Evolutionary conservation across 2,113 vertebrate genomes (phyloP), one percentile per base, ranked within the genome.

Genomic region (Psephotus haematonotus): DNA sequence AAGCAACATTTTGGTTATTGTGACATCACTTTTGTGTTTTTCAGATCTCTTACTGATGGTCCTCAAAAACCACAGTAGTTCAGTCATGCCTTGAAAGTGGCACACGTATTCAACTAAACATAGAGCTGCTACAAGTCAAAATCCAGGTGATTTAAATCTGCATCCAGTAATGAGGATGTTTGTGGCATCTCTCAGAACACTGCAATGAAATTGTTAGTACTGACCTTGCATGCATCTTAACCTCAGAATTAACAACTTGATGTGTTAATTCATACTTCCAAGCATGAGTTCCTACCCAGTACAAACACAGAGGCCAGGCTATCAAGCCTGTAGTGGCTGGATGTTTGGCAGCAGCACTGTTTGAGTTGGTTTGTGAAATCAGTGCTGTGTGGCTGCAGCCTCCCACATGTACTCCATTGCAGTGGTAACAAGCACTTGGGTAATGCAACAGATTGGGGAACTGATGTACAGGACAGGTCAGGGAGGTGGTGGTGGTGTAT

Each of bases 381-480:
- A 4, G 33, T 39, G 88, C 35, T 0, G 2, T 7, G 39, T 1
- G 50, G 75, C 70, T 82, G 41, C n/a, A 12, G 8, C n/a, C 62
- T 94, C 82, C 74, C 22, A 47, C 44, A 3, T 1, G 1, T 5
- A 4, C 52, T 59, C 28, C 2, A 23, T 0, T 6, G 41, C 65
- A 35, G 31, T 1, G 27, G 11, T 13, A 39, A 67, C 29, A 28
- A 17, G 46, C n/a, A 22, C 52, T 20, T 8, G 20, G 7, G 37
- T 5, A 28, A n/a, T 2, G 70, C 43, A n/a, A 33, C 52, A 62
- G 35, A 13, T 0, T 7, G 59, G 18, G 72, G 81, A 91, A 63
- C 35, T 46, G 53, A 77, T 27, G 72, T 20, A 69, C 55, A 74
- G 2, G 17, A 20, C 17, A 70, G 37, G 7, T 33, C 2, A 55